These are phyloP conservation scores for Hirudo medicinalis DNA, from an alignment of 1,140 invertebrate genomes.

Conservation along the genomic window DNA sequence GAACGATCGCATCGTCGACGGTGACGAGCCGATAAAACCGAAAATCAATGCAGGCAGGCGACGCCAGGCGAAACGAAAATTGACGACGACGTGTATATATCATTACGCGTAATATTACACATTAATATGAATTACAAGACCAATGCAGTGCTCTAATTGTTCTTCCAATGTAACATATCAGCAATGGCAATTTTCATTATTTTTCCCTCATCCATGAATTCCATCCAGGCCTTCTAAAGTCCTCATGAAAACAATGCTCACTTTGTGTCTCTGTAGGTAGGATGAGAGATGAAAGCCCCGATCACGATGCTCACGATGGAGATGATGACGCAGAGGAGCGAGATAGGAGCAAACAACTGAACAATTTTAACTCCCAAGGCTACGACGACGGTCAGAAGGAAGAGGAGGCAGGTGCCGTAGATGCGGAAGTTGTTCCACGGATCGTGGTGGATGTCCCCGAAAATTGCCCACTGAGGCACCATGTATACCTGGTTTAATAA, in stretches of 20 bases:
- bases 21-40: too few relatives aligned
- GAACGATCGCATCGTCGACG: too few relatives aligned
- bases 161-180: too few relatives aligned
- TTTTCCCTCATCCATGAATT: too few relatives aligned
- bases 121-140: neutral
- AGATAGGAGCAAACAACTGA: constrained; percentile 93
- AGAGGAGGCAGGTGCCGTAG: constrained; percentile 76
- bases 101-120: neutral
- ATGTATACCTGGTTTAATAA: constrained; percentile 66
- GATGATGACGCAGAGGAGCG: constrained; percentile 83
- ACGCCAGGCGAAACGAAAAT: neutral
- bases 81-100: neutral
- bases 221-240: neutral
- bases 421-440: constrained; percentile 81
- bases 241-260: neutral
- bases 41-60: too few relatives aligned
- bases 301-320: constrained; percentile 90
- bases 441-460: constrained; percentile 59
- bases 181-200: too few relatives aligned
- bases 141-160: too few relatives aligned
- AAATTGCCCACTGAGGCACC: constrained; percentile 78
- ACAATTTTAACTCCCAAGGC: constrained; percentile 95
- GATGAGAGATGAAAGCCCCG: constrained; percentile 77
- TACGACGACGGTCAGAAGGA: constrained; percentile 85
- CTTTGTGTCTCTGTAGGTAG: constrained; percentile 33